Evolutionary conservation across 2,113 vertebrate species (phyloP).

Genomic region (Pelodiscus sinensis): DNA sequence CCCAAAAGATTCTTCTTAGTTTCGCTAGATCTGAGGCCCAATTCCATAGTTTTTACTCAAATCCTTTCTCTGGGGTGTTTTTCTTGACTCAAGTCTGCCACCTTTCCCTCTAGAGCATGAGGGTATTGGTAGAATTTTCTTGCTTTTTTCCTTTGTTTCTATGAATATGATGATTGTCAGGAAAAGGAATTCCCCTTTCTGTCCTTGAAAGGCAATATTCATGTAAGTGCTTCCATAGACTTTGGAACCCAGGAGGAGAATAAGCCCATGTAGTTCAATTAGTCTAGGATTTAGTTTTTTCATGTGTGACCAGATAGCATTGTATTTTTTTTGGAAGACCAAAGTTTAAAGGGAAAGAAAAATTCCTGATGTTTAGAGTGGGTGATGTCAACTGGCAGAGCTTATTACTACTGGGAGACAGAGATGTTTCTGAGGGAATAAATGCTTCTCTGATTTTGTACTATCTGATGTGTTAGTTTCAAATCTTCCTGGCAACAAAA

Average conservation of each 20-base stretch:
- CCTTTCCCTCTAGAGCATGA: background rate
- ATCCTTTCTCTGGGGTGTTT: background rate
- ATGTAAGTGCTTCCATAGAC: slow-evolving; percentile 35
- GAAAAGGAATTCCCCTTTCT: slow-evolving; percentile 51
- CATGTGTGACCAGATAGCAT: slow-evolving; percentile 60
- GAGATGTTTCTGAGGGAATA: background rate
- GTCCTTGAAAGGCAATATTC: slow-evolving; percentile 64
- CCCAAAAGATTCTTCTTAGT: slow-evolving; percentile 33
- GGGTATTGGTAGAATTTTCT: background rate
- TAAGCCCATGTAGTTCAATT: slow-evolving; percentile 54
- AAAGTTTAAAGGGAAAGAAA: slow-evolving; percentile 54
- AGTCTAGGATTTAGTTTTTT: slow-evolving; percentile 64
- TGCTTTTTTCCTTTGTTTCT: background rate
- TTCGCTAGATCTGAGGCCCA: background rate
- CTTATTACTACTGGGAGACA: background rate
- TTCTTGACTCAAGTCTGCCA: background rate
- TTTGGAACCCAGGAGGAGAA: slow-evolving; percentile 45
- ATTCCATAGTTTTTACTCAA: background rate
- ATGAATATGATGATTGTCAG: slow-evolving; percentile 15
- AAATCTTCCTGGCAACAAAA: slow-evolving; percentile 22
- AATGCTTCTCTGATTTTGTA: background rate
- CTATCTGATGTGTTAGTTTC: background rate
- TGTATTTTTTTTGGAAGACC: slow-evolving; percentile 8
- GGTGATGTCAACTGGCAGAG: background rate
- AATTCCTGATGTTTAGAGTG: slow-evolving; percentile 14